Base-by-base conservation (phyloP, 2,797 vertebrate genomes). In the Micrastur ruficollis region DNA sequence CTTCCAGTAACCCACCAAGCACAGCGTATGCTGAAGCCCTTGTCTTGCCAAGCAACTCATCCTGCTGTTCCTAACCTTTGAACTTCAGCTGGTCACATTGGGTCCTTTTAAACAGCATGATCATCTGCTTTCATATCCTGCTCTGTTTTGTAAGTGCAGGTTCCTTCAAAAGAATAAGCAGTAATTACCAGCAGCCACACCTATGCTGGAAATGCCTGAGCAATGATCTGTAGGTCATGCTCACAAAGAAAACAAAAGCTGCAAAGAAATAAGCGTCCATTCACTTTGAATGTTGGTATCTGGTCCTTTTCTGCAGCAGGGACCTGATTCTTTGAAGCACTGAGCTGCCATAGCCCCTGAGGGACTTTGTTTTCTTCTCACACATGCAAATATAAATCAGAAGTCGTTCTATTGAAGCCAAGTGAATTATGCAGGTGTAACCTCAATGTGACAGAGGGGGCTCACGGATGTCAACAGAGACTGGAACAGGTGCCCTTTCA, bases 161-260 rank as follows among this genome's bases (percentile, higher is more conserved):
- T 79, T 81, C 72, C 73, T 90, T 59, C 86, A 95, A 46, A 92
- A 89, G 84, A 88, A 34, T 26, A 83, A 87, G 92, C 81, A 89
- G 79, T 67, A 92, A 96, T 94, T 92, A 93, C 72, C 81, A n/a
- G 87, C 90, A 88, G 90, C 96, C 95, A 95, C 96, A 90, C 95
- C 94, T 96, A 95, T 81, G 81, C 95, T 95, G 93, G 95, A 94
- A 96, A 96, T 90, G 86, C 94, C 89, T 93, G 93, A 76, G 91
- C 89, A 88, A 31, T 81, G 66, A 95, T 91, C 89, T 87, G 87
- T 59, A 70, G 83, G 29, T 75, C n/a, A 10, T 5, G 38, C 83
- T 93, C 65, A 73, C 73, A 88, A 63, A 91, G 84, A 90, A 91
- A 93, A 91, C 65, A 62, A 62, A 86, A 91, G 79, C 75, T 86